Base-by-base conservation (phyloP, 2,888 invertebrate genomes). In the Nematopogon swammerdamellus region DNA sequence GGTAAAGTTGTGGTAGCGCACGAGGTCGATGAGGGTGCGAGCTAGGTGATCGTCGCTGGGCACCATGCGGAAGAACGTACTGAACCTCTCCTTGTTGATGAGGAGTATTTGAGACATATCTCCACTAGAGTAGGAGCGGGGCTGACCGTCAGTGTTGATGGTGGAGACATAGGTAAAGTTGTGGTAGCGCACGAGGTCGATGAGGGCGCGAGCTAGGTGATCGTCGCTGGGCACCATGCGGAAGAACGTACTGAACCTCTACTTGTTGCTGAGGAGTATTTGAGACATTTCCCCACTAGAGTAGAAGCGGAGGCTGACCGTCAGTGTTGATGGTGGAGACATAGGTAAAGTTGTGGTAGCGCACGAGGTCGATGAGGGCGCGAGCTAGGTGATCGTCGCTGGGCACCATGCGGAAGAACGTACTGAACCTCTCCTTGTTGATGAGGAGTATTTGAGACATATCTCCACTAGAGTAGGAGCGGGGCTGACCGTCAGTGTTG, bases 81-180 rank as follows among this genome's bases (percentile, higher is more conserved):
- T 84, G 71, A 43, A 17, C 11, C 4, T 18, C 5, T 43, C 4
- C 16, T 5, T 43, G 16, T 43, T 43, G 11, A 43, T 43, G n/a
- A n/a, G n/a, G n/a, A n/a, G n/a, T n/a, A n/a, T n/a, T n/a, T n/a
- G n/a, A n/a, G n/a, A n/a, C n/a, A n/a, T n/a, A n/a, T n/a, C n/a
- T n/a, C n/a, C n/a, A n/a, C n/a, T n/a, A n/a, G n/a, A n/a, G n/a
- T n/a, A 17, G 8, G 18, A 11, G 25, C 51, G 43, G 19, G 44
- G 64, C 81, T 79, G 63, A 88, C 89, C 90, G 63, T 89, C 87
- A 2, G 88, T 88, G 64, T 89, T 86, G 46, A 64, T 50, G 17
- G 86, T 86, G 44, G 88, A 88, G 43, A 91, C 86, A 65, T 91
- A 91, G 10, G 87, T 89, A 91, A 91, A 91, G 67, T 89, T 88